Evolutionary conservation across 2,113 vertebrate species (phyloP).

Genomic region (Conger conger): DNA sequence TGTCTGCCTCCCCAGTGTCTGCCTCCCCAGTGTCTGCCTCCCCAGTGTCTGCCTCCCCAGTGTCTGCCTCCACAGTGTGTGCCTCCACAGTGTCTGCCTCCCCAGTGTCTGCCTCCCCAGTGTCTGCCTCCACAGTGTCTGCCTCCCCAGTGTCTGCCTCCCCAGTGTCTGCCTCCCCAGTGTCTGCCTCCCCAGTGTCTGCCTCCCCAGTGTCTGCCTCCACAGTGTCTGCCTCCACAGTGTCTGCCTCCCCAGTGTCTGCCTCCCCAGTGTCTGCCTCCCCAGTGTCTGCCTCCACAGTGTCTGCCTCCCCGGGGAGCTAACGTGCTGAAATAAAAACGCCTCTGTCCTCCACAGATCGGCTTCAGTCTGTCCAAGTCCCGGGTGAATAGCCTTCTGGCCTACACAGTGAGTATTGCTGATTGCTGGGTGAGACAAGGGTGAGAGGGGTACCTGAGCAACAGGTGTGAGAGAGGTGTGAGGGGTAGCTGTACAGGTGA

Average conservation of each 20-base stretch:
- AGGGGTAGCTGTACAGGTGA: not conserved
- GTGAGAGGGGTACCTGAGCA: not conserved
- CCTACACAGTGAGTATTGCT: conserved; percentile 76
- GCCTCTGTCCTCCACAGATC: conserved; percentile 57
- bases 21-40: not conserved
- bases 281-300: no score
- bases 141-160: no score
- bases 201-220: not conserved
- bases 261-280: not conserved
- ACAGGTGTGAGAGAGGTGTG: not conserved
- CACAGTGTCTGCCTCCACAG: conserved; percentile 55
- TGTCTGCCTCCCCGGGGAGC: not conserved
- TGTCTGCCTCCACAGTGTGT: not conserved
- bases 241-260: not conserved
- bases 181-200: not conserved
- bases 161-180: not conserved
- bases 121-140: not conserved
- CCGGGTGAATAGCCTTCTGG: conserved; percentile 65
- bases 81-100: not conserved
- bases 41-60: no score
- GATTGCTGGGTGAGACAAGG: not conserved
- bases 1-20: not conserved
- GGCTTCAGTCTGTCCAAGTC: conserved; percentile 78
- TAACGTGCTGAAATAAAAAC: not conserved
- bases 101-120: no score